A percentile compares a stretch with the other conserved stretches of the same genome.
Evolutionary conservation across 2,888 invertebrate genomes (phyloP).

Genomic region (Diarsia dahlii): DNA sequence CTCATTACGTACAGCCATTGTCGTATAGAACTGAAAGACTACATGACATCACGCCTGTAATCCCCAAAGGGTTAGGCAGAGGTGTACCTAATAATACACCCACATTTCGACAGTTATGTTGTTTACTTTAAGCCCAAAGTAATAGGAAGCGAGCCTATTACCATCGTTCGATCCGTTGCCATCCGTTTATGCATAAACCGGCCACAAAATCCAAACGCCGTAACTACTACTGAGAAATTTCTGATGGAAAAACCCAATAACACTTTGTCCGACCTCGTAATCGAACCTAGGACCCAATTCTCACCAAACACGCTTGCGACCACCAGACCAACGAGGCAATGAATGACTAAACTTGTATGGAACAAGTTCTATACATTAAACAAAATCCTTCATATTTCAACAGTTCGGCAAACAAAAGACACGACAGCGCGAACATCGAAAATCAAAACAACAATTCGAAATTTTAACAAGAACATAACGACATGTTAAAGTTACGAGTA

Average conservation of each 20-base stretch:
- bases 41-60: background rate
- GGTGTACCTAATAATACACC: too few relatives aligned
- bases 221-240: too few relatives aligned
- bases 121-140: too few relatives aligned
- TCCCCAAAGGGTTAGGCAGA: background rate
- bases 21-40: background rate
- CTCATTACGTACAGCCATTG: background rate
- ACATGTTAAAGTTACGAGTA: slow-evolving; percentile 19
- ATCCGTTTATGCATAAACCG: too few relatives aligned
- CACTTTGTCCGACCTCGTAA: too few relatives aligned
- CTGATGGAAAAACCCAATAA: too few relatives aligned
- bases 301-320: too few relatives aligned
- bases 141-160: too few relatives aligned
- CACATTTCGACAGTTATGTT: too few relatives aligned
- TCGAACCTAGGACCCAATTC: too few relatives aligned
- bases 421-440: slow-evolving; percentile 20
- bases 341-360: background rate
- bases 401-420: slow-evolving; percentile 20
- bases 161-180: too few relatives aligned
- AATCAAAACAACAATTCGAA: slow-evolving; percentile 20
- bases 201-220: too few relatives aligned
- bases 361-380: background rate
- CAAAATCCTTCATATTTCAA: background rate
- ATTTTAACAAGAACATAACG: slow-evolving; percentile 42
- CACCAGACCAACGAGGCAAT: background rate